Evolutionary conservation across 2,797 vertebrate species (phyloP).

Genomic region (Otolemur crassicaudatus): DNA sequence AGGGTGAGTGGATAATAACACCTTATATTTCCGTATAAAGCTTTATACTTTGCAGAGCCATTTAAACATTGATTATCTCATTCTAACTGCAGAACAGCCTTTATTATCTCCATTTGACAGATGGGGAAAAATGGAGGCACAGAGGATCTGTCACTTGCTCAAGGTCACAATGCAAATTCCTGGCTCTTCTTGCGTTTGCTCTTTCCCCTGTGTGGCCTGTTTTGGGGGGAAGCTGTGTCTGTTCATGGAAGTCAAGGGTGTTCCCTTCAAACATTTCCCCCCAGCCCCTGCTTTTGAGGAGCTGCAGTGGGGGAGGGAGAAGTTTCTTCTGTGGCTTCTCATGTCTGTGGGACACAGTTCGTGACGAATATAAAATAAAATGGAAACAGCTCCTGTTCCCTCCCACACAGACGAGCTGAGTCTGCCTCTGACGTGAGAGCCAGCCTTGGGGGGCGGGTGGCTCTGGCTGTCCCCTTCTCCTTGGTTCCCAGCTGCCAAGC

Average conservation of each 20-base stretch:
- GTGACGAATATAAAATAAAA: slow-evolving; percentile 72
- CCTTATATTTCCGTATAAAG: slow-evolving; percentile 52
- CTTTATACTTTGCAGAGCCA: slow-evolving; percentile 23
- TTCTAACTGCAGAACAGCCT: slow-evolving; percentile 55
- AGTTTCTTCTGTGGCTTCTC: slow-evolving; percentile 30
- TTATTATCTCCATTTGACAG: slow-evolving; percentile 66
- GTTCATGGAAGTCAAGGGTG: not conserved
- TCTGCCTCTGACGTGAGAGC: slow-evolving; percentile 67
- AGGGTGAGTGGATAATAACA: slow-evolving; percentile 56
- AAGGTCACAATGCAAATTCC: slow-evolving; percentile 15
- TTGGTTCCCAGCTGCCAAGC: not conserved
- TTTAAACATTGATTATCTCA: slow-evolving; percentile 62
- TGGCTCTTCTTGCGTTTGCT: not conserved
- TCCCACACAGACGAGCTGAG: slow-evolving; percentile 64
- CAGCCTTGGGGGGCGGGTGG: not conserved
- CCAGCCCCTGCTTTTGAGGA: slow-evolving; percentile 41
- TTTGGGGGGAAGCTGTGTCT: not conserved
- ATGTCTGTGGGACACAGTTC: slow-evolving; percentile 67
- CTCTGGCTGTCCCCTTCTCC: slow-evolving; percentile 42
- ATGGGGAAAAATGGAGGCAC: slow-evolving; percentile 6
- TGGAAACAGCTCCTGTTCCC: slow-evolving; percentile 74
- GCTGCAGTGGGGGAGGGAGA: not conserved
- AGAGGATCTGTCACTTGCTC: slow-evolving; percentile 47
- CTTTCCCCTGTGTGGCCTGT: not conserved
- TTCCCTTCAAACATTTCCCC: not conserved